Evolutionary conservation across 1,140 invertebrate genomes (phyloP).

Genomic region (Rhynchophorus ferrugineus): DNA sequence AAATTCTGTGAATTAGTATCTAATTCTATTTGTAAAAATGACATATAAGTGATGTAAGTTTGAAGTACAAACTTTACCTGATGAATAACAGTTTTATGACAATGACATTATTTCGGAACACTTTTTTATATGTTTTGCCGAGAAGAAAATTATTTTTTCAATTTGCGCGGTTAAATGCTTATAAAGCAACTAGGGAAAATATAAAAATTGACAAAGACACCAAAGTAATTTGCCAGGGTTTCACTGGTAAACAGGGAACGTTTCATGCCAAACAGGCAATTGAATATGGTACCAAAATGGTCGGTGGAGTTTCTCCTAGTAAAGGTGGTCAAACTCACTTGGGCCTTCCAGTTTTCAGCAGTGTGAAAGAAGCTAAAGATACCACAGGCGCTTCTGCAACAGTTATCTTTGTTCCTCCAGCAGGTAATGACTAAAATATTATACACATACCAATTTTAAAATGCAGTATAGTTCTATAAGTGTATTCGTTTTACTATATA

Average conservation of each 20-base stretch:
- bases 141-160: too few species aligned
- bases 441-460: too few species aligned
- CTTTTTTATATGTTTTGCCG: too few species aligned
- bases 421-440: slow-evolving; percentile 57
- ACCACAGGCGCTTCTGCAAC: slow-evolving; percentile 79
- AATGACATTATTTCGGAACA: not conserved
- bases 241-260: slow-evolving; percentile 85
- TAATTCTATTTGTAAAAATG: too few species aligned
- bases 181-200: slow-evolving; percentile 26
- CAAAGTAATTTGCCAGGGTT: slow-evolving; percentile 94
- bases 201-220: slow-evolving; percentile 56
- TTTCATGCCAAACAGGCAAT: slow-evolving; percentile 93
- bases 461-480: not conserved
- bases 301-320: slow-evolving; percentile 94
- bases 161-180: too few species aligned
- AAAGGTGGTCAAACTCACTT: slow-evolving; percentile 93
- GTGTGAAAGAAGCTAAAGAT: slow-evolving; percentile 72
- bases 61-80: too few species aligned
- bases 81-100: too few species aligned
- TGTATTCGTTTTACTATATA: too few species aligned
- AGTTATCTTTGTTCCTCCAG: slow-evolving; percentile 95
- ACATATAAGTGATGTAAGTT: too few species aligned
- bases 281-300: slow-evolving; percentile 96
- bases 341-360: slow-evolving; percentile 90
- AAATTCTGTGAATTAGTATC: too few species aligned